Base-by-base conservation (phyloP, 1,140 invertebrate species). In the Drosophila miranda region DNA sequence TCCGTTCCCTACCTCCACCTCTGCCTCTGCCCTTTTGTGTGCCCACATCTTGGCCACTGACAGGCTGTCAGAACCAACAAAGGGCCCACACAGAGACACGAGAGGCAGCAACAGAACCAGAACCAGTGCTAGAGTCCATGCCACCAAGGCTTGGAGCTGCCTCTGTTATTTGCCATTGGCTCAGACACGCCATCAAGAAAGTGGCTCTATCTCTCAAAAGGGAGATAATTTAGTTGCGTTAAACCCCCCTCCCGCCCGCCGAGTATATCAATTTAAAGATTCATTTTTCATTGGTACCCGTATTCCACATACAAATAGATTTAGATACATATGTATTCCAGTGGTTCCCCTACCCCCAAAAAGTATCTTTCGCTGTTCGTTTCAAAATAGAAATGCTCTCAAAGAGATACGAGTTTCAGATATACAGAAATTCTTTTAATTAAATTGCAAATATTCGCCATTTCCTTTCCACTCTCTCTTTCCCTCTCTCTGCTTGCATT, bases 11-110 rank as follows among this genome's bases (percentile, higher is more conserved):
- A 41, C 41, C 55, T 44, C 53, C 34, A 45, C 30, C 42, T 7
- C 48, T 8, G 2, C 19, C 19, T 53, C 45, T 66, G 30, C 56
- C 38, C 21, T 50, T 51, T 56, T 72, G 80, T 82, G 71, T 82
- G 80, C 71, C 79, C 69, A 84, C 75, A 70, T 83, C 79, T 83
- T 83, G 79, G 79, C 75, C 66, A 75, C 80, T 83, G 79, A 83
- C 79, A 83, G 72, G 26, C 71, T 70, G 81, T 83, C 71, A 79
- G 66, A 56, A 46, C 30, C 72, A 83, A 79, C 64, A 83, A 83
- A 86, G 76, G 72, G 62, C 66, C 69, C 75, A 75, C 61, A 61
- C 73, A 44, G 61, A 50, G 30, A 59, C 34, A 21, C 23, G 14
- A 11, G 26, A 30, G 46, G 30, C 8, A 2, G 21, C 4, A n/a